Base-by-base conservation (phyloP, 2,113 vertebrate species). In the Panurus biarmicus region DNA sequence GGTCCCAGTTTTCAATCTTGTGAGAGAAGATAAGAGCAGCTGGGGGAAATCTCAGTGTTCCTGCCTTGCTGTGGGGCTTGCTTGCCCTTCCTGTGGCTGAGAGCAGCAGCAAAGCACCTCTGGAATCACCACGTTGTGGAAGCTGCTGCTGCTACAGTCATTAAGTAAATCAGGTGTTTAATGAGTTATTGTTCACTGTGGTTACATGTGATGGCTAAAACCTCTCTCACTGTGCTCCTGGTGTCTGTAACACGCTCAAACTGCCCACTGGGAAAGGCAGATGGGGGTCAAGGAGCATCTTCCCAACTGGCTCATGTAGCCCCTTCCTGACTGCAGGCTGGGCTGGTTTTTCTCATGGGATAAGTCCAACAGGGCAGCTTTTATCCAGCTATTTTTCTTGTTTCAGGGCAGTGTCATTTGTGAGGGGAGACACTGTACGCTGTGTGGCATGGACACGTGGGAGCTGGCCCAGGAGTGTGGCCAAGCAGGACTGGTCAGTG, bases 171-270 rank as follows among this genome's bases (percentile, higher is more conserved):
- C 5, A 1, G 36, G 19, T 29, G 36, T 73, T 74, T 3, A 35
- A 44, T 2, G 50, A 76, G 70, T 48, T 76, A 0, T 44, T 28
- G 18, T 42, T 61, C 0, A 1, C 56, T 24, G 56, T 14, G 16
- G 31, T 25, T 33, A 3, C 0, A 0, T 9, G 36, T 9, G 29
- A 7, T 36, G 66, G 51, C 56, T 48, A 1, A 51, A 48, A 10
- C 17, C 9, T 1, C 23, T 58, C 62, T 75, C 3, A 0, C 42
- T 31, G 47, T 35, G 76, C 61, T 67, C 48, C 65, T 33, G 9
- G 25, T 26, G 66, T 36, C 26, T 58, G 53, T 31, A 10, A 14
- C 2, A 4, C 2, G 0, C 48, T 50, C 1, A 1, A 11, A 13
- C 10, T 20, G 64, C 2, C 31, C 3, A 5, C 21, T 17, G 36